Evolutionary conservation across 2,888 invertebrate species (phyloP).

Genomic region (Sminthurides aquaticus): DNA sequence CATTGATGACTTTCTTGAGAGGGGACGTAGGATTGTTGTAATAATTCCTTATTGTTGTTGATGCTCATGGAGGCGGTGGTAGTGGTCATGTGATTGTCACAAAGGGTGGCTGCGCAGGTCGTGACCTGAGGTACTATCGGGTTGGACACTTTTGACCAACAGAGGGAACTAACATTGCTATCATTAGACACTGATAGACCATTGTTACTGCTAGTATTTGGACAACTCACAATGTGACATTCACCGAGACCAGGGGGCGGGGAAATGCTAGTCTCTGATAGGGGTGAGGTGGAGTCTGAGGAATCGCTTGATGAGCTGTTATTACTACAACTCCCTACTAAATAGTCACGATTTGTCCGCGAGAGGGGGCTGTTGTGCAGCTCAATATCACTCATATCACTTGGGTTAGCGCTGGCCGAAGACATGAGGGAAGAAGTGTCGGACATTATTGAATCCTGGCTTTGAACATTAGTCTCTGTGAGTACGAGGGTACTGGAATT

Average conservation of each 20-base stretch:
- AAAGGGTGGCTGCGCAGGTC: neutral
- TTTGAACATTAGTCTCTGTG: neutral
- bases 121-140: slow-evolving; percentile 4
- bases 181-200: neutral
- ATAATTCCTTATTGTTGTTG: slow-evolving; percentile 8
- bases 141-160: slow-evolving; percentile 17
- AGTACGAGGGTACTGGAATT: slow-evolving; percentile 8
- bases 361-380: slow-evolving; percentile 5
- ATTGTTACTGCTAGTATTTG: neutral
- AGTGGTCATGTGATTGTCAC: slow-evolving; percentile 2
- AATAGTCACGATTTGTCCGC: no score
- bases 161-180: neutral
- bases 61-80: neutral
- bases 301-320: neutral
- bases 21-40: slow-evolving; percentile 26
- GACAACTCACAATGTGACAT: slow-evolving; percentile 1
- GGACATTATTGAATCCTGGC: slow-evolving; percentile 4
- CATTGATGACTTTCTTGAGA: slow-evolving; percentile 38
- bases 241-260: slow-evolving; percentile 17
- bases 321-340: neutral
- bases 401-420: slow-evolving; percentile 5
- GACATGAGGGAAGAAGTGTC: slow-evolving; percentile 10
- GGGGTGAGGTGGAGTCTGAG: neutral
- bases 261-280: slow-evolving; percentile 23
- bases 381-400: slow-evolving; percentile 34